Base-by-base conservation (phyloP, 1,140 invertebrate genomes). In the Heliothis virescens region DNA sequence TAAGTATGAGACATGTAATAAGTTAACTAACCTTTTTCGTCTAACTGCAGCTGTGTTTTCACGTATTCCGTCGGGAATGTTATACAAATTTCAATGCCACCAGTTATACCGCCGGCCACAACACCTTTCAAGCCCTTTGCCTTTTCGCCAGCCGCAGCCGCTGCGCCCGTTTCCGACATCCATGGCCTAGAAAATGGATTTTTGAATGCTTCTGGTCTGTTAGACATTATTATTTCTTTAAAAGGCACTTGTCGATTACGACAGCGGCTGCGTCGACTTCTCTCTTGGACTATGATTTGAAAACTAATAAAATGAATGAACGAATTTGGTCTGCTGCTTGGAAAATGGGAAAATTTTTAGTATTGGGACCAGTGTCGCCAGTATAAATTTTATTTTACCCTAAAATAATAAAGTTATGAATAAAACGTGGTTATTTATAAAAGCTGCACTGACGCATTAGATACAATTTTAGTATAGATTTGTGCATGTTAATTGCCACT, bases 11-110 rank as follows among this genome's bases (percentile, higher is more conserved):
- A 47, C 11, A 47, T 7, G 4, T 60, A 16, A 11, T 26, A 2
- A 60, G 60, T 65, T 73, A 62, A 87, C 89, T 83, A 94, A 95
- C 95, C 96, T 96, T 97, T 99, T 92, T 99, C 99, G 94, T 99
- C 99, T 81, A 99, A 95, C 94, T 99, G 99, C 62, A 99, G 95
- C 89, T 99, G 99, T 73, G 99, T 99, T 96, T 99, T 99, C 1
- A 99, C 99, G 95, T 99, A 99, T 95, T 99, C 99, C 3, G 99
- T 99, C 26, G 99, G 99, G 95, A 98, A 99, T 83, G 99, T 99
- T 79, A 99, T 99, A 95, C 99, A 99, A 91, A 99, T 99, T 96
- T 99, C 99, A 90, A 99, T 99, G 77, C 98, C 99, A 75, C 99
- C 96, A 77, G 96, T 96, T 47, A 96, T 96, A 29, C 96, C 96